phyloP scores from a whole-genome alignment of 2,797 vertebrate genomes.

The Spondyliosoma cantharus region DNA sequence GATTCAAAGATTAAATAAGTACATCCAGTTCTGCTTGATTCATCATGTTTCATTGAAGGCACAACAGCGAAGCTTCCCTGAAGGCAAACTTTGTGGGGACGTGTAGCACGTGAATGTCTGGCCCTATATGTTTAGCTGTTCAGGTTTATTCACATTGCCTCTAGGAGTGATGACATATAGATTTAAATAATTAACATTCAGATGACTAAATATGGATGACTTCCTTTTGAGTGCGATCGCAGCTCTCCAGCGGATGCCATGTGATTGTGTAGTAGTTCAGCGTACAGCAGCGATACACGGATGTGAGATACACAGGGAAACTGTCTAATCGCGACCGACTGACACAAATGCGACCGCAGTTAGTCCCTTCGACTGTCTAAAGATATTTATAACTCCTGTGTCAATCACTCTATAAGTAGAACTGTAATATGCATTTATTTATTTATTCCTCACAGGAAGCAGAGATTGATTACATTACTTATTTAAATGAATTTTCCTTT shows the following conservation, averaged over 20 bases:
- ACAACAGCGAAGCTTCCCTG: neutral
- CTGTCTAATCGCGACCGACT: neutral
- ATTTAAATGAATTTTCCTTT: conserved; percentile 20
- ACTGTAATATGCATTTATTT: conserved; percentile 8
- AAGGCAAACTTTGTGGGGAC: neutral
- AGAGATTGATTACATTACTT: conserved; percentile 15
- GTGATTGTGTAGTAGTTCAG: conserved; percentile 3
- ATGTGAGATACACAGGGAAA: neutral
- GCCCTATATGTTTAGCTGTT: neutral
- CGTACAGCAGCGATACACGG: neutral
- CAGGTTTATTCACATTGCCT: conserved; percentile 8
- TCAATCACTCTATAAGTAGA: conserved; percentile 13
- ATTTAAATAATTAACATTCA: conserved; percentile 47
- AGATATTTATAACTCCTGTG: conserved; percentile 2
- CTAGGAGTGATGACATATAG: conserved; percentile 31
- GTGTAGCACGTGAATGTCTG: neutral
- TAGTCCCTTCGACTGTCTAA: neutral
- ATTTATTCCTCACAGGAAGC: conserved; percentile 26
- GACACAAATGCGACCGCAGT: neutral
- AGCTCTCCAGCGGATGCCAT: conserved; percentile 13
- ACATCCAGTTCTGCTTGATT: neutral
- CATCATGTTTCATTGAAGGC: neutral
- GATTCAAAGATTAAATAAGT: conserved; percentile 23
- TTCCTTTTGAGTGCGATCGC: conserved; percentile 30
- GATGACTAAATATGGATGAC: conserved; percentile 49